Base-by-base conservation (phyloP, 2,797 vertebrate species). In the Neosalanx taihuensis region DNA sequence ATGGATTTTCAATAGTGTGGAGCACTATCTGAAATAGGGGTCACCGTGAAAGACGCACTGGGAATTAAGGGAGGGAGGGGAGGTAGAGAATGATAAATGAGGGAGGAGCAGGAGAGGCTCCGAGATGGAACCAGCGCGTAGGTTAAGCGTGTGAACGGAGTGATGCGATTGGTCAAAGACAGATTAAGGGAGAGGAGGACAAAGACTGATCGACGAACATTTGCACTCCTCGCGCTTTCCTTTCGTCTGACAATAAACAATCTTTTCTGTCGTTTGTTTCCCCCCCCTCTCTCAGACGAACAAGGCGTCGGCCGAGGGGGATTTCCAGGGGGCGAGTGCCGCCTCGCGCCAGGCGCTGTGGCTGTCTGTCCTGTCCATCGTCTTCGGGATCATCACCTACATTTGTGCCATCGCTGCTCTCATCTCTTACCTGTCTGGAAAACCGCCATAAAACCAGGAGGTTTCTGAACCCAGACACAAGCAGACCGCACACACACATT, bases 371-470 rank as follows among this genome's bases (percentile, higher is more conserved):
- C 89, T 96, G 49, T 95, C 95, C 58, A 88, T 96, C 35, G 90
- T 95, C 76, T 94, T 96, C 2, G 95, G 95, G 10, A 91, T 96
- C 83, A 93, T 96, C 67, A 95, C 91, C 0, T 95, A 96, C 76
- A 88, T 91, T 18, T 95, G 94, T 0, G 94, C 94, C 69, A 90
- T 95, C 71, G 91, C 93, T 4, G 94, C 92, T 0, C 83, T 96
- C 78, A 93, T 95, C 29, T 92, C 95, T 75, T 96, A 95, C 89
- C 88, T 96, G 79, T 95, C 95, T 3, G 95, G 91, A 62, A 93
- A 93, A 68, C 94, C 93, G 0, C 93, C 93, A 0, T 96, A 96
- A 92, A 17, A 62, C 69, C 74, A 17, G 31, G 15, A 59, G 35
- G 4, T 61, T 6, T 2, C 15, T 7, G 33, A 10, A 63, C 61